Percentiles rank a stretch among this genome's conserved stretches.
Evolutionary conservation across 2,113 vertebrate genomes (phyloP).

Genomic region (Ageneiosus marmoratus): DNA sequence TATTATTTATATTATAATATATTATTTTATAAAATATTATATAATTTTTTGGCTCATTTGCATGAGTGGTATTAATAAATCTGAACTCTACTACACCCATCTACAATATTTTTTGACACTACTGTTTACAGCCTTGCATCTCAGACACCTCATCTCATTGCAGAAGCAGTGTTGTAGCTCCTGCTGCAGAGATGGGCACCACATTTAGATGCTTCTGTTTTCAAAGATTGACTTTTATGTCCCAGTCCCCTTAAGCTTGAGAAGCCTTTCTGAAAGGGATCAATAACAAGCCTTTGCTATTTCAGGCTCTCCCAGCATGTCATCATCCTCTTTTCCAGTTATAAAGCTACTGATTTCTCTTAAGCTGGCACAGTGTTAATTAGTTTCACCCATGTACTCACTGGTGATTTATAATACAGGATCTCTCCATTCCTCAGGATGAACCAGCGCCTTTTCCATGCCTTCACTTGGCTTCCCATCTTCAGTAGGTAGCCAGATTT

Average conservation of each 20-base stretch:
- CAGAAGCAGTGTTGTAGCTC: neutral
- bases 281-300: neutral
- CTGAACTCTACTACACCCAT: neutral
- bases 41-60: neutral
- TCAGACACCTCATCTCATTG: neutral
- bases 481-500: slow-evolving; percentile 89
- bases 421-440: slow-evolving; percentile 85
- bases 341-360: slow-evolving; percentile 6
- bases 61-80: neutral
- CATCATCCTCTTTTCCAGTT: slow-evolving; percentile 23
- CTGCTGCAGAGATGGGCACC: neutral
- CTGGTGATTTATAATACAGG: slow-evolving; percentile 88
- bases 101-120: neutral
- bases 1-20: too few relatives aligned
- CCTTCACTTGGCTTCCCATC: slow-evolving; percentile 85
- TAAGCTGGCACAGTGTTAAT: neutral
- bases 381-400: slow-evolving; percentile 66
- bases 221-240: neutral
- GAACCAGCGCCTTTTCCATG: slow-evolving; percentile 90
- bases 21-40: too few relatives aligned
- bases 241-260: neutral
- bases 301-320: slow-evolving; percentile 2
- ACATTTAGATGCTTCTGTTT: neutral
- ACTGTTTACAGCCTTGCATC: neutral
- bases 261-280: neutral